Base-by-base conservation (phyloP, 2,113 vertebrate genomes). In the Leiothrix lutea region DNA sequence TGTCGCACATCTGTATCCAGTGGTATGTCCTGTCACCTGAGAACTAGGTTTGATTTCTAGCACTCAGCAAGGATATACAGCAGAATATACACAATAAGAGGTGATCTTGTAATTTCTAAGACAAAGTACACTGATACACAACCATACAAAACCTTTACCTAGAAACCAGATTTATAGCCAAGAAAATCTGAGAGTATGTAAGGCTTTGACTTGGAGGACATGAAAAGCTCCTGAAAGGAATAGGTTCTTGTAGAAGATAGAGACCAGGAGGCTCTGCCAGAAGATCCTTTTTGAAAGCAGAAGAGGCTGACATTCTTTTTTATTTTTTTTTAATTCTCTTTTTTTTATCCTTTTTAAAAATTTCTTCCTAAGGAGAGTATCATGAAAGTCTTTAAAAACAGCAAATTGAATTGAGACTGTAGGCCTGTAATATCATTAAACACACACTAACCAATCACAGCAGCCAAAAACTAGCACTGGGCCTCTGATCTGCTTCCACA, bases 231-330 rank as follows among this genome's bases (percentile, higher is more conserved):
- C 40, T 1, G 2, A 47, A 38, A 12, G 25, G 7, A 72, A 18
- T 1, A 78, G 28, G 9, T 57, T 14, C 29, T 54, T 0, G 0
- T 3, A 73, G 64, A 64, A 64, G 14, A 86, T 4, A 33, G 9
- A n/a, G 13, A 73, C 9, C 9, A 62, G 14, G 2, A 80, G 8
- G 14, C 31, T 86, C 35, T 77, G 25, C 9, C 13, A 28, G 71
- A 66, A 80, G 22, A 56, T 9, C 12, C 0, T 36, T 74, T 77
- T 40, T 12, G 6, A 93, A 93, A 81, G 29, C 24, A 89, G 42
- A 70, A 33, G 14, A 56, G 7, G 6, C 9, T 42, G 23, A 9
- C 3, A 40, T 28, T 60, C 6, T 15, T 51, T 51, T 23, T 9
- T 2, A 38, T 47, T 69, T 29, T 48, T 20, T 33, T 1, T 44